These are phyloP conservation scores for Arctopsyche grandis DNA, from an alignment of 1,140 invertebrate genomes.

Conservation along the genomic window DNA sequence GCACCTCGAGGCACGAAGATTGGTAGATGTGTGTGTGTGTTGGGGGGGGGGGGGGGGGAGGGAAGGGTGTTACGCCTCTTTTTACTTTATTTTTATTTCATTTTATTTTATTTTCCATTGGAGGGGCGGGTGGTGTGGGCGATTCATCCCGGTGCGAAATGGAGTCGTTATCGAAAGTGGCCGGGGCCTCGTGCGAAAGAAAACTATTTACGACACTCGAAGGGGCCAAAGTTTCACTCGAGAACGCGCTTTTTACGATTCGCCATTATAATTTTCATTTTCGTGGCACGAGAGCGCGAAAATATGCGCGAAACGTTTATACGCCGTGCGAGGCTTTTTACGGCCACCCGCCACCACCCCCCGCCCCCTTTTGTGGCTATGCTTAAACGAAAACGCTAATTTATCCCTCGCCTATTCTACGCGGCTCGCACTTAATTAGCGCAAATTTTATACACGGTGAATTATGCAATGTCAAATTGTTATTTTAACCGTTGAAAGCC, in stretches of 20 bases:
- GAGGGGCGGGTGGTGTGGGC: slow-evolving; percentile 13
- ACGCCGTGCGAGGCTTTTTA: not conserved
- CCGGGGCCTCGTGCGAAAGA: slow-evolving; percentile 37
- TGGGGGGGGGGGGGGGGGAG: no score
- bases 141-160: slow-evolving; percentile 43
- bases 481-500: no score
- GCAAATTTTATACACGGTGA: no score
- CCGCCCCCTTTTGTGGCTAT: not conserved
- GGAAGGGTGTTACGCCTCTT: not conserved
- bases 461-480: no score
- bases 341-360: not conserved
- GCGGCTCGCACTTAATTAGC: not conserved
- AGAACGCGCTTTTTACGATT: slow-evolving; percentile 38
- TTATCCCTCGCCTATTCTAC: not conserved
- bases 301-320: not conserved
- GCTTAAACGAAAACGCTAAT: slow-evolving; percentile 11
- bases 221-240: slow-evolving; percentile 14
- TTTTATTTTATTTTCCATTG: not conserved
- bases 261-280: slow-evolving; percentile 41
- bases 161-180: slow-evolving; percentile 47
- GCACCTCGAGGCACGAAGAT: not conserved
- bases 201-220: slow-evolving; percentile 42
- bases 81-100: not conserved
- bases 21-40: no score
- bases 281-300: not conserved